Percentiles rank a stretch among this genome's conserved stretches.
phyloP scores from a whole-genome alignment of 2,888 invertebrate species.

The Tridacna crocea region DNA sequence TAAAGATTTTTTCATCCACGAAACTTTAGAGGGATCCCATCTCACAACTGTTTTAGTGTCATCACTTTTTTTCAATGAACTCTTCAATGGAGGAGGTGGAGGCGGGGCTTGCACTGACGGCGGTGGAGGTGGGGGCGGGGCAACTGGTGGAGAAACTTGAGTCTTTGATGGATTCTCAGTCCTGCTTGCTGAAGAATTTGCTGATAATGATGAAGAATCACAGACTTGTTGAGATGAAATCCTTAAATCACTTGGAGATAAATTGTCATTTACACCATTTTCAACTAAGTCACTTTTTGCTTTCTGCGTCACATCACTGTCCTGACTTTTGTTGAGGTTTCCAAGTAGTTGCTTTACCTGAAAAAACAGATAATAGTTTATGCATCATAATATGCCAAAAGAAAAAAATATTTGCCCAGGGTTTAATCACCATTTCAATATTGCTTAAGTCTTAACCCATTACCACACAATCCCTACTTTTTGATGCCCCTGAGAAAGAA shows the following conservation, averaged over 20 bases:
- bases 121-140: constrained; percentile 25
- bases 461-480: no score
- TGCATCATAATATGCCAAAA: no score
- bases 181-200: no score
- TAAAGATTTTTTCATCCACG: constrained; percentile 76
- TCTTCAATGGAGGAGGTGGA: background rate
- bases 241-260: no score
- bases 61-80: background rate
- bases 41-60: constrained; percentile 46
- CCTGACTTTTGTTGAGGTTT: constrained; percentile 18
- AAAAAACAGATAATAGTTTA: background rate
- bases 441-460: no score
- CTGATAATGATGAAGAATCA: no score
- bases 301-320: background rate
- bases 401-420: no score
- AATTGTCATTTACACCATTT: no score
- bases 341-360: constrained; percentile 52
- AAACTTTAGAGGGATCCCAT: constrained; percentile 71
- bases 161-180: no score
- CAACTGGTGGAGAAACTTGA: background rate
- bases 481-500: no score
- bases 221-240: no score
- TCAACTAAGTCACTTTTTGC: background rate
- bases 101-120: constrained; percentile 36
- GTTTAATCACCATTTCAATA: no score